Conservation (phyloP, 2,888 invertebrate species). For the Rosalia funebris region DNA sequence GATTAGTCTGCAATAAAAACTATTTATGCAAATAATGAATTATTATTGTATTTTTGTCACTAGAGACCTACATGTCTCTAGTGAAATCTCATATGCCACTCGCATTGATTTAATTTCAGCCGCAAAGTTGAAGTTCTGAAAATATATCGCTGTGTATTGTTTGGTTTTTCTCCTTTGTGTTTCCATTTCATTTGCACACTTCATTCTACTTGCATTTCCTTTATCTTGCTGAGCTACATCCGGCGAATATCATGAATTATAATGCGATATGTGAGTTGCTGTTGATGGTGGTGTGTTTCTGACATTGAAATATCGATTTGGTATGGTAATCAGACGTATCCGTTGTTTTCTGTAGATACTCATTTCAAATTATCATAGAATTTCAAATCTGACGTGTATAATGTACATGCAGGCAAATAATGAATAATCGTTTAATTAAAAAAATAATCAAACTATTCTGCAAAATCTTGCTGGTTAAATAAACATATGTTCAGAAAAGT, state of each 20-base stretch:
- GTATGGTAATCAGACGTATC: conserved; percentile 8
- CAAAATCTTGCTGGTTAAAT: too few relatives aligned
- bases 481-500: too few relatives aligned
- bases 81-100: background rate
- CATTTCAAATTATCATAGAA: conserved; percentile 7
- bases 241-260: conserved; percentile 30
- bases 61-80: background rate
- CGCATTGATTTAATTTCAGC: conserved; percentile 17
- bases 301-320: conserved; percentile 21
- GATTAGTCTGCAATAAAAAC: background rate
- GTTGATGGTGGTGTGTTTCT: conserved; percentile 21
- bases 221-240: conserved; percentile 24
- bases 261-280: conserved; percentile 25
- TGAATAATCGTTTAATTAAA: too few relatives aligned
- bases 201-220: conserved; percentile 29
- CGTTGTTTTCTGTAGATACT: background rate
- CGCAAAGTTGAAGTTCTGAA: conserved; percentile 21
- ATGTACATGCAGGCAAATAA: background rate
- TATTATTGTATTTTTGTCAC: background rate
- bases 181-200: conserved; percentile 31
- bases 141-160: conserved; percentile 33
- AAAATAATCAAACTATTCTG: too few relatives aligned
- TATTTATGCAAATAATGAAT: background rate
- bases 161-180: conserved; percentile 30
- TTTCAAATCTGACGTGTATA: background rate